Evolutionary conservation across 2,797 vertebrate species (phyloP).

Genomic region (Etheostoma perlongum): DNA sequence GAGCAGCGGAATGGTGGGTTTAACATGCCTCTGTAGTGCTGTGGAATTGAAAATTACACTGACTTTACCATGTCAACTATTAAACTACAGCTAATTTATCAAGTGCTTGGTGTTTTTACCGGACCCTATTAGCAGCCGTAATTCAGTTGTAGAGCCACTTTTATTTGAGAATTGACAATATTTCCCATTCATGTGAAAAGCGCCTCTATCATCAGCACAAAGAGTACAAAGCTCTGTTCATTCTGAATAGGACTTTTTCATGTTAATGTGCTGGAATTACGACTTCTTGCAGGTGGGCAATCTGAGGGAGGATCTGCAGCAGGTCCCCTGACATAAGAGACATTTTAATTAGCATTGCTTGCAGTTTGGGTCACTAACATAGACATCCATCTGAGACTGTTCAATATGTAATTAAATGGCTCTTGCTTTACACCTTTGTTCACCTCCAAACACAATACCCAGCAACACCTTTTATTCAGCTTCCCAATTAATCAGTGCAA

Average conservation of each 20-base stretch:
- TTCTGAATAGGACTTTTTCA: slow-evolving; percentile 47
- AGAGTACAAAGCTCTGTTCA: slow-evolving; percentile 13
- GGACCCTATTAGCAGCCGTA: neutral
- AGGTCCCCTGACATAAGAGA: slow-evolving; percentile 75
- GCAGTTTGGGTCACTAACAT: slow-evolving; percentile 81
- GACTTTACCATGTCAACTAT: neutral
- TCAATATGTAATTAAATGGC: slow-evolving; percentile 87
- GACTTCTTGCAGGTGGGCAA: slow-evolving; percentile 55
- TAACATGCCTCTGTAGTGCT: neutral
- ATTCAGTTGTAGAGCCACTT: neutral
- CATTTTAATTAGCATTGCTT: slow-evolving; percentile 85
- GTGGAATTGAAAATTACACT: neutral
- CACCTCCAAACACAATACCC: slow-evolving; percentile 77
- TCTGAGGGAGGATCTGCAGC: slow-evolving; percentile 36
- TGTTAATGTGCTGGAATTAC: slow-evolving; percentile 66
- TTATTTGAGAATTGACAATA: slow-evolving; percentile 3
- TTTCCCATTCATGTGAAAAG: neutral
- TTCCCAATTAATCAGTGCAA: slow-evolving; percentile 81
- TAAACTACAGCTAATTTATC: neutral
- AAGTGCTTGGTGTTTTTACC: neutral
- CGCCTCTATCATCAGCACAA: slow-evolving; percentile 22
- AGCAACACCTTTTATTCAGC: slow-evolving; percentile 74
- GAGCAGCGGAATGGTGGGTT: neutral
- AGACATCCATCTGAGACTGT: slow-evolving; percentile 81
- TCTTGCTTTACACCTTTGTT: slow-evolving; percentile 79